Conservation (phyloP, 23 tunicate species). For the Trididemnum clinides region DNA sequence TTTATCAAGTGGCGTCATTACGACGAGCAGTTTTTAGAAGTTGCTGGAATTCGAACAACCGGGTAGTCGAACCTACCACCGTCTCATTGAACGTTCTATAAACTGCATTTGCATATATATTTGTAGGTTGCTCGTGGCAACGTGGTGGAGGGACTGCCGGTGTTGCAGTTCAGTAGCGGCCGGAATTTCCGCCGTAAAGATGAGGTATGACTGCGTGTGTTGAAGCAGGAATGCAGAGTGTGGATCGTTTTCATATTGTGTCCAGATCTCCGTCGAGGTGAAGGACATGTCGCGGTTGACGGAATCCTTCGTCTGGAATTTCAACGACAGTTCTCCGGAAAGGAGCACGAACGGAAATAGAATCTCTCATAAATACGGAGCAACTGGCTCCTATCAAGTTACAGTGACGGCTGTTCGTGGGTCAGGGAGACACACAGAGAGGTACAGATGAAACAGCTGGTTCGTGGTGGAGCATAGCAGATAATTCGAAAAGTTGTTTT, state of each 20-base stretch:
- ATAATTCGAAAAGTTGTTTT: too few relatives aligned
- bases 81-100: too few relatives aligned
- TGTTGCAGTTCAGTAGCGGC: not conserved
- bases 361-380: conserved; percentile 42
- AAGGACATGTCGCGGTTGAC: not conserved
- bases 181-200: not conserved
- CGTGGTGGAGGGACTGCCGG: not conserved
- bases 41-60: too few relatives aligned
- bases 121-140: not conserved
- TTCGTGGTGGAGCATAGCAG: too few relatives aligned
- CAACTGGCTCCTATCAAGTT: conserved; percentile 39
- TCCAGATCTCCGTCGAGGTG: not conserved
- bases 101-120: too few relatives aligned
- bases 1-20: too few relatives aligned
- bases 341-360: not conserved
- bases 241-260: not conserved
- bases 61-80: too few relatives aligned
- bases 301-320: conserved; percentile 50
- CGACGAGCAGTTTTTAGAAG: too few relatives aligned
- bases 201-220: not conserved
- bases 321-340: conserved; percentile 28
- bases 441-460: too few relatives aligned
- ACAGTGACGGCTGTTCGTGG: conserved; percentile 30
- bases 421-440: not conserved
- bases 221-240: not conserved